Evolutionary conservation across 2,797 vertebrate genomes (phyloP).

Genomic region (Sebastes vulpes): DNA sequence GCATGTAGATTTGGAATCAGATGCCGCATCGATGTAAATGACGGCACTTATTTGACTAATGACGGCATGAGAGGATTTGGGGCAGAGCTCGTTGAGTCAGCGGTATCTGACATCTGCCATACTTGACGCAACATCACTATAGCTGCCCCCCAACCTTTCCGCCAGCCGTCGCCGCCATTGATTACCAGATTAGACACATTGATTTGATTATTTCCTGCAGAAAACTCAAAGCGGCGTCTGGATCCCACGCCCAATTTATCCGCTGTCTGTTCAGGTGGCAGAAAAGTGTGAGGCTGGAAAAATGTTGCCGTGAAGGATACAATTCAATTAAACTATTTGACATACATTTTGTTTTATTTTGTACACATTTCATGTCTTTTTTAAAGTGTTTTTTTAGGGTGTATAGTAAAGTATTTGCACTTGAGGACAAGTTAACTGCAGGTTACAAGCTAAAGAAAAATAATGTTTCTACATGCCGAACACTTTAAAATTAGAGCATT

Average conservation of each 20-base stretch:
- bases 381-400: background rate
- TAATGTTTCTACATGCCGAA: background rate
- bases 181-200: constrained; percentile 87
- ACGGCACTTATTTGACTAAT: constrained; percentile 72
- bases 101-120: constrained; percentile 74
- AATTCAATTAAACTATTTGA: background rate
- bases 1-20: constrained; percentile 7
- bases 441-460: background rate
- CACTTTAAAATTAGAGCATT: constrained; percentile 21
- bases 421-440: background rate
- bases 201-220: constrained; percentile 86
- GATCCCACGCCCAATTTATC: constrained; percentile 70
- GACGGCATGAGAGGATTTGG: constrained; percentile 71
- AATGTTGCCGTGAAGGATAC: background rate
- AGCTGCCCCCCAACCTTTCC: constrained; percentile 28
- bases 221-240: constrained; percentile 72
- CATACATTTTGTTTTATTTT: background rate
- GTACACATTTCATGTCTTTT: background rate
- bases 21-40: constrained; percentile 64
- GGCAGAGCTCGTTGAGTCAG: constrained; percentile 75
- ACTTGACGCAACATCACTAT: constrained; percentile 72
- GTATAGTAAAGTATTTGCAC: background rate
- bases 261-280: constrained; percentile 51
- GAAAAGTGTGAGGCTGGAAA: constrained; percentile 19
- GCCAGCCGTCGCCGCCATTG: constrained; percentile 68